These are phyloP conservation scores for Oryctes rhinoceros DNA, from an alignment of 1,140 invertebrate species.

Conservation along the genomic window DNA sequence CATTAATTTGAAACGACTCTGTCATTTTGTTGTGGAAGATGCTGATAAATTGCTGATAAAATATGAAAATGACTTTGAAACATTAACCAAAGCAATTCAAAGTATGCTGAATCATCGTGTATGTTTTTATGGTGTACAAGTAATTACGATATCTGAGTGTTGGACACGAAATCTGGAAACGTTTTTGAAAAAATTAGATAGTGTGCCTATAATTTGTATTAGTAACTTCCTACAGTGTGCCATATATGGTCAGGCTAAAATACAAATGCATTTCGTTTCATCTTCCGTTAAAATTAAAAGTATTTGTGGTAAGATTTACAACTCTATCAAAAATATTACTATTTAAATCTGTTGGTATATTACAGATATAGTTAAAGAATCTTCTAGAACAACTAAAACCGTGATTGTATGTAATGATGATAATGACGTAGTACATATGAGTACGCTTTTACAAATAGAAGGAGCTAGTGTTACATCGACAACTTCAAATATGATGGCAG, in stretches of 20 bases:
- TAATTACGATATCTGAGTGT: constrained; percentile 51
- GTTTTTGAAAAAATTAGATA: constrained; percentile 49
- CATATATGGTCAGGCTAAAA: constrained; percentile 53
- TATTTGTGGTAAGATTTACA: constrained; percentile 39
- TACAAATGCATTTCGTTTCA: constrained; percentile 43
- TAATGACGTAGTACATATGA: constrained; percentile 47
- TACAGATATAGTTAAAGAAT: constrained; percentile 51
- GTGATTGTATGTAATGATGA: constrained; percentile 53
- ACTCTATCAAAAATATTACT: background rate
- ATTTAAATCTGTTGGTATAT: background rate
- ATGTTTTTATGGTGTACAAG: constrained; percentile 49
- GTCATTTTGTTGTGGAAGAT: constrained; percentile 55
- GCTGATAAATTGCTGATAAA: constrained; percentile 49
- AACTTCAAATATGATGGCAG: constrained; percentile 42
- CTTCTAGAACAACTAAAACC: constrained; percentile 49
- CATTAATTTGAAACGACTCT: constrained; percentile 54
- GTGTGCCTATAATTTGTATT: constrained; percentile 54
- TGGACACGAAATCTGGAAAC: constrained; percentile 53
- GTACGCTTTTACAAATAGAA: constrained; percentile 44
- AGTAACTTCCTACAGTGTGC: constrained; percentile 54
- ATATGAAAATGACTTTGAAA: constrained; percentile 46
- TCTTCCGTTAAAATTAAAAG: constrained; percentile 1
- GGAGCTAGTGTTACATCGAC: constrained; percentile 49
- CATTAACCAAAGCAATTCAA: constrained; percentile 48
- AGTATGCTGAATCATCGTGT: constrained; percentile 48